Conservation (phyloP, 2,888 invertebrate genomes). For the Synergus umbraculus region DNA sequence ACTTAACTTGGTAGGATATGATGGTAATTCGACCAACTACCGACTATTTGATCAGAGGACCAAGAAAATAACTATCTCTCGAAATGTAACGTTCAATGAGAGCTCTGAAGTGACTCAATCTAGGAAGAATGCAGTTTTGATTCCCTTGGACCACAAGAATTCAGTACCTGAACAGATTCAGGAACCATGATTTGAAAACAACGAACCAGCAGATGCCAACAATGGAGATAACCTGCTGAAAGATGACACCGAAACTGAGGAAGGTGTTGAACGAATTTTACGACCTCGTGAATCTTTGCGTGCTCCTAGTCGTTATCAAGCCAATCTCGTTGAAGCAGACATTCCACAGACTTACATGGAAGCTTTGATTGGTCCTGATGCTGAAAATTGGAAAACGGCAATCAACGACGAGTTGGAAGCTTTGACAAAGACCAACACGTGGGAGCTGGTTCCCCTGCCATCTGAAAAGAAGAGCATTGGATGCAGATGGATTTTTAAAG, state of each 20-base stretch:
- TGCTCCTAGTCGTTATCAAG: constrained; percentile 42
- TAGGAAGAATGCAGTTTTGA: constrained; percentile 2
- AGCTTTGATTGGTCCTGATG: constrained; percentile 47
- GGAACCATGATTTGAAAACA: not conserved
- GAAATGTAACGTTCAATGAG: constrained; percentile 59
- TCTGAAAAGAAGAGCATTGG: not conserved
- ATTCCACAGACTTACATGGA: constrained; percentile 53
- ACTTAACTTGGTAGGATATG: constrained; percentile 59
- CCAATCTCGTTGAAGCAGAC: constrained; percentile 47
- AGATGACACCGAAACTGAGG: not conserved
- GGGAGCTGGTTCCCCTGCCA: constrained; percentile 42
- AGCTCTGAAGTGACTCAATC: not conserved
- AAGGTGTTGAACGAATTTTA: not conserved
- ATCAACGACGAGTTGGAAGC: constrained; percentile 44
- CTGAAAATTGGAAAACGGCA: constrained; percentile 43
- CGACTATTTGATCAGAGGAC: constrained; percentile 52
- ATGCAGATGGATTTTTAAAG: constrained; percentile 39
- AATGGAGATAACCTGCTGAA: constrained; percentile 6
- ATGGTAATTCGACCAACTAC: constrained; percentile 43
- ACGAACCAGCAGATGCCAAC: not conserved
- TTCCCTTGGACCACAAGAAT: not conserved
- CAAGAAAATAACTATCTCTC: constrained; percentile 55
- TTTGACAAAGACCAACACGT: constrained; percentile 45
- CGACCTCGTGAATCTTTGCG: not conserved
- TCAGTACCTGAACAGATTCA: no score